Conservation (phyloP, 2,888 invertebrate species). For the Tribolium freemani region DNA sequence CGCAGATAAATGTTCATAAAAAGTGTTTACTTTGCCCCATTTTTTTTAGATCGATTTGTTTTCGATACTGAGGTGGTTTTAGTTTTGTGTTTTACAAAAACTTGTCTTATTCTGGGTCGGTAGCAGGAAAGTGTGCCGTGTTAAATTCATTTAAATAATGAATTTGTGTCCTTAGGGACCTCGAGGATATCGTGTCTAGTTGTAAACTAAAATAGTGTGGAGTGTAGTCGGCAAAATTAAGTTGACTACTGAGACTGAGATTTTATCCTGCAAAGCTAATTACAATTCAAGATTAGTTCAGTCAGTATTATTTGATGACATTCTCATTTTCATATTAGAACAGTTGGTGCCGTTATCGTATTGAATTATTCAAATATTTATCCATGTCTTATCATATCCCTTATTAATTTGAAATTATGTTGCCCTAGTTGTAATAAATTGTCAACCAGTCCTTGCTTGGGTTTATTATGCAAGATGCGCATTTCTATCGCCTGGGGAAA, state of each 20-base stretch:
- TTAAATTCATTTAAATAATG: too few species aligned
- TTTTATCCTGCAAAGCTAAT: neutral
- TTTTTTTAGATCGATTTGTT: too few species aligned
- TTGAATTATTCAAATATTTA: neutral
- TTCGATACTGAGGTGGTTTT: too few species aligned
- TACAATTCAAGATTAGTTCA: neutral
- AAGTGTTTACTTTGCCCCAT: too few species aligned
- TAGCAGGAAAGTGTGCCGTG: too few species aligned
- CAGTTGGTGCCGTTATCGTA: neutral
- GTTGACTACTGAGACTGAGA: neutral
- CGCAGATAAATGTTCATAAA: too few species aligned
- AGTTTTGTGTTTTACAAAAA: too few species aligned
- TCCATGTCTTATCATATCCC: neutral
- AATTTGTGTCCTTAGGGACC: too few species aligned
- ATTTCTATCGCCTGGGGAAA: conserved; percentile 1
- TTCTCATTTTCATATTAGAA: neutral
- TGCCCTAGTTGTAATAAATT: neutral
- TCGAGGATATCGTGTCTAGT: neutral
- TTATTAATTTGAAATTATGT: neutral
- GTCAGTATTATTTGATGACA: neutral
- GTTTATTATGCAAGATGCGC: neutral
- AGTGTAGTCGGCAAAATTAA: neutral
- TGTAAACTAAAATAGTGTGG: neutral
- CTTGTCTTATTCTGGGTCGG: too few species aligned
- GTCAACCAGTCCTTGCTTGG: neutral